Evolutionary conservation across 2,888 invertebrate species (phyloP), one percentile per base, ranked within the genome.

Genomic region (Cataglyphis cursor): DNA sequence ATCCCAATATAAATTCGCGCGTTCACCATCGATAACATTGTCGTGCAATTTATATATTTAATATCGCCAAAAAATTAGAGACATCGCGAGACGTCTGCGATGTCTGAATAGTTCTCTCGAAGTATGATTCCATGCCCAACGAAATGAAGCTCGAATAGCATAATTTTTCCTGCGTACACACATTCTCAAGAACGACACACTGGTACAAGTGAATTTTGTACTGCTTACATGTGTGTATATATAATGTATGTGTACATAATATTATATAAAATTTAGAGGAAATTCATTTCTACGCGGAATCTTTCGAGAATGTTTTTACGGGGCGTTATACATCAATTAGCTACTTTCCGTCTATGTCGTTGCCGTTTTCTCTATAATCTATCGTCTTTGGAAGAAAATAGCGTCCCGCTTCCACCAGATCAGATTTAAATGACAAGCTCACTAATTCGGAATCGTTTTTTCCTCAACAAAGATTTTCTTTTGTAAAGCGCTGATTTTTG

Each of bases 31-130:
- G 41, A 38, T 72, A n/a, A 41, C 72, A n/a, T 78, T 35, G 62
- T 74, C 57, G 44, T 54, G 41, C 54, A 57, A 31, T 61, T 35
- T 84, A 73, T 75, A 31, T 84, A 76, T 75, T 62, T 81, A 83
- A 85, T 87, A 57, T 84, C 78, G 85, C 83, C 70, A n/a, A 51
- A 87, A 89, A 87, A 89, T 89, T 88, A 88, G 87, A 89, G 87
- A 89, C 89, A 89, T 73, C 51, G 51, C 51, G 51, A 51, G 51
- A 51, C 75, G 89, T 82, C 82, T 81, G 68, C 89, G 86, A 89
- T 89, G 87, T 89, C 89, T 89, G 86, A 80, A 73, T 84, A 87
- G 85, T 65, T 78, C 87, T 83, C 62, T 70, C 73, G 75, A 66
- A 84, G 51, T 51, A 66, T 31, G 70, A 83, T 85, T 87, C 81